These are phyloP conservation scores for Pristionchus arcanus DNA, from an alignment of 2,888 invertebrate genomes.

Conservation along the genomic window DNA sequence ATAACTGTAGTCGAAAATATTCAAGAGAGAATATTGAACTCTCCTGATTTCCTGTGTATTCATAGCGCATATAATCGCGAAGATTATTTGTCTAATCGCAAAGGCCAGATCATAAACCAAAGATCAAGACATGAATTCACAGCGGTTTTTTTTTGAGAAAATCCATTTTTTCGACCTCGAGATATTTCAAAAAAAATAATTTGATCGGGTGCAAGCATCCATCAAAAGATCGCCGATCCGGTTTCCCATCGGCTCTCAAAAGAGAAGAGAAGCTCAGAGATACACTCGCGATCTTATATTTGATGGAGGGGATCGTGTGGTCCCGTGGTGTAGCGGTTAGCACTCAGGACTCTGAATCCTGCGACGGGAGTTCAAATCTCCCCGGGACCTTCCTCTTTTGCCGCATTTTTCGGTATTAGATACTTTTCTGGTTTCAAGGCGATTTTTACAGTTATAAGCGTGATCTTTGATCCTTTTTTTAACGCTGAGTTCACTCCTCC, in stretches of 20 bases:
- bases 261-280: background rate
- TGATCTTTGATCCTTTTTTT: background rate
- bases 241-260: background rate
- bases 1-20: too few relatives aligned
- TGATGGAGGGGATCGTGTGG: slow-evolving; percentile 51
- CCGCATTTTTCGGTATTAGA: background rate
- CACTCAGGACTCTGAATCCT: slow-evolving; percentile 76
- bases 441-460: background rate
- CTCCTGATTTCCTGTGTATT: too few relatives aligned
- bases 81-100: too few relatives aligned
- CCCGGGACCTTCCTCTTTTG: slow-evolving; percentile 55
- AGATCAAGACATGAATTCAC: too few relatives aligned
- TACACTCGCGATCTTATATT: background rate
- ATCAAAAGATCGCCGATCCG: too few relatives aligned
- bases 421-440: background rate
- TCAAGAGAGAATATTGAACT: too few relatives aligned
- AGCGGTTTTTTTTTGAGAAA: too few relatives aligned
- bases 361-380: slow-evolving; percentile 74
- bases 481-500: too few relatives aligned
- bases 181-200: too few relatives aligned
- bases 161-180: too few relatives aligned
- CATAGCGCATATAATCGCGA: too few relatives aligned
- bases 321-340: slow-evolving; percentile 73
- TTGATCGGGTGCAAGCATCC: background rate
- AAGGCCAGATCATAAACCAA: too few relatives aligned